These are phyloP conservation scores for Cotesia chilonis DNA, from an alignment of 1,140 invertebrate genomes.

Conservation along the genomic window DNA sequence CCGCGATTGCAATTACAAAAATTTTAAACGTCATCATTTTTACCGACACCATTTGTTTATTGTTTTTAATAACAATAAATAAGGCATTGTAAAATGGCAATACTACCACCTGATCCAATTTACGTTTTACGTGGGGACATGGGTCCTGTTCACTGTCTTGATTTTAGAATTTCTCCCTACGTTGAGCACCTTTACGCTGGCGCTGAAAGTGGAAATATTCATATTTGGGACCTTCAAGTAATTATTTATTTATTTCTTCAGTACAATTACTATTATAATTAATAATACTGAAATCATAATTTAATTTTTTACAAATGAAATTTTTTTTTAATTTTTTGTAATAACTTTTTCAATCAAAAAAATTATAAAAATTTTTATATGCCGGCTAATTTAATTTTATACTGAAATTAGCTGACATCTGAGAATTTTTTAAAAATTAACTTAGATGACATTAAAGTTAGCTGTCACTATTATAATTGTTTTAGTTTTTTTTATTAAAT, in stretches of 20 bases:
- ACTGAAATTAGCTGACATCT: background rate
- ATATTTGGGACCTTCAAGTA: conserved; percentile 78
- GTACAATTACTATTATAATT: too few species aligned
- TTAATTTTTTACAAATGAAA: too few species aligned
- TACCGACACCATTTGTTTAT: background rate
- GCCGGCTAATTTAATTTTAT: background rate
- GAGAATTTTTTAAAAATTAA: too few species aligned
- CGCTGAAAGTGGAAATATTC: conserved; percentile 73
- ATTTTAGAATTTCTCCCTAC: conserved; percentile 68
- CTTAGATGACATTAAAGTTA: too few species aligned
- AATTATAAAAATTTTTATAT: too few species aligned
- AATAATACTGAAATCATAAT: too few species aligned
- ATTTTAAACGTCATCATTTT: background rate
- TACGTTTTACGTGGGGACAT: conserved; percentile 74
- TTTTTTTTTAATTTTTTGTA: too few species aligned
- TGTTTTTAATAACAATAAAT: background rate
- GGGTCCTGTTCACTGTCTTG: conserved; percentile 72
- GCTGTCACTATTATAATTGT: too few species aligned
- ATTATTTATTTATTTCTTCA: conserved; percentile 28
- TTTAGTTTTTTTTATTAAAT: too few species aligned
- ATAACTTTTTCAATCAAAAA: too few species aligned
- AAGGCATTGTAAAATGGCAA: conserved; percentile 59
- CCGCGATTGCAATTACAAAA: background rate
- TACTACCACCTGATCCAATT: conserved; percentile 72
- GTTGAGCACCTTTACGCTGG: conserved; percentile 74